Evolutionary conservation across 2,113 vertebrate species (phyloP).

Genomic region (Tupaia tana): DNA sequence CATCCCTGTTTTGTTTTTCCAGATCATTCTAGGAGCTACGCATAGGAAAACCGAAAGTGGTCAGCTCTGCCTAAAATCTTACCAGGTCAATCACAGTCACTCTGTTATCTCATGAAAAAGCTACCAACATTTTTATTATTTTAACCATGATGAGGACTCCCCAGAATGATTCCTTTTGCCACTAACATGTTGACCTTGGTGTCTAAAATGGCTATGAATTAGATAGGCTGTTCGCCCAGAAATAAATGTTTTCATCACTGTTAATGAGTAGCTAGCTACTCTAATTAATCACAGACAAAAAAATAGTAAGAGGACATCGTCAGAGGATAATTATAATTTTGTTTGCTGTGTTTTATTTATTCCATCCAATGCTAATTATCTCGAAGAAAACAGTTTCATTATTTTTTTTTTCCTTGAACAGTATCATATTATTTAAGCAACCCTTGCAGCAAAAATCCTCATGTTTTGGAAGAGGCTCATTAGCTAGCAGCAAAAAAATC

Average conservation of each 20-base stretch:
- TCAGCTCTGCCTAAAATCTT: neutral
- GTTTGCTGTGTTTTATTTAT: neutral
- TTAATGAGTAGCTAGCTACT: neutral
- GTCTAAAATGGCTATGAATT: neutral
- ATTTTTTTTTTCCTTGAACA: neutral
- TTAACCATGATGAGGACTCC: neutral
- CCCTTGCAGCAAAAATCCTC: neutral
- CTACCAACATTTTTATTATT: neutral
- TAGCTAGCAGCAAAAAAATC: neutral
- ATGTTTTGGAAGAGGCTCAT: neutral
- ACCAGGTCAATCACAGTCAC: neutral
- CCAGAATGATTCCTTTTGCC: neutral
- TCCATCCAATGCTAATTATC: neutral
- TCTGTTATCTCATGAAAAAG: neutral
- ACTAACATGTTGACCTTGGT: neutral
- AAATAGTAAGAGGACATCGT: neutral
- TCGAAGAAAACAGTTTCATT: neutral
- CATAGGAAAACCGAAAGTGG: neutral
- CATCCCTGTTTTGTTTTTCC: neutral
- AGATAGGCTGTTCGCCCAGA: neutral
- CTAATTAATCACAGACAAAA: constrained; percentile 6
- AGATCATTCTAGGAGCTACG: neutral
- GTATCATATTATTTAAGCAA: neutral
- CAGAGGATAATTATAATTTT: neutral
- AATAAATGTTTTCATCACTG: neutral